Percentiles rank a stretch among this genome's conserved stretches.
phyloP scores from a whole-genome alignment of 2,797 vertebrate genomes.

The Tokudaia tokunoshimensis region DNA sequence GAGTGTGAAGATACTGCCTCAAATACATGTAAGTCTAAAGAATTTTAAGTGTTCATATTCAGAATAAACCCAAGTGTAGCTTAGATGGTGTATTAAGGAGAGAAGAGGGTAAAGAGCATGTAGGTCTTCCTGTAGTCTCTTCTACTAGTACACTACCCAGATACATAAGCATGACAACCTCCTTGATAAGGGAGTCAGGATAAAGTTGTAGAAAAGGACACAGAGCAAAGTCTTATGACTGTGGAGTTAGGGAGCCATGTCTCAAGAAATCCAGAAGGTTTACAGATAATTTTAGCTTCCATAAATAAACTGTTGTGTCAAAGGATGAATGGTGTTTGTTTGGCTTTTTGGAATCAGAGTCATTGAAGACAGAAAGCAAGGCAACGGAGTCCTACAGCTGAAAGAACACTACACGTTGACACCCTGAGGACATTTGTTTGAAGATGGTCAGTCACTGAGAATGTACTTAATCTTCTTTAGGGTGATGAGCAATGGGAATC shows the following conservation, averaged over 20 bases:
- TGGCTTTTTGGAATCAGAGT: not conserved
- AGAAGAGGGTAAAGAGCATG: not conserved
- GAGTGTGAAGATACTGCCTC: not conserved
- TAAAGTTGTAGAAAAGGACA: not conserved
- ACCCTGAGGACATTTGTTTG: not conserved
- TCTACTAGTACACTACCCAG: not conserved
- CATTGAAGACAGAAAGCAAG: not conserved
- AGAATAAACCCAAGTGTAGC: not conserved
- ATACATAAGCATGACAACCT: not conserved
- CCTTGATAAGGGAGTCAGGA: not conserved
- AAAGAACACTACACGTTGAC: not conserved
- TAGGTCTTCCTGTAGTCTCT: not conserved
- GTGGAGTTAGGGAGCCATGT: not conserved
- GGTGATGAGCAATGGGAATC: not conserved
- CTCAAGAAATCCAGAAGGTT: not conserved
- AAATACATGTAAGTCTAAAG: not conserved
- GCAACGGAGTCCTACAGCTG: fast-evolving
- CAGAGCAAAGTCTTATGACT: not conserved
- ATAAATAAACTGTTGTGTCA: slow-evolving; percentile 1
- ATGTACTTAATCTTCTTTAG: not conserved
- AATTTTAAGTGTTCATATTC: slow-evolving; percentile 13
- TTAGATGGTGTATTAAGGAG: not conserved
- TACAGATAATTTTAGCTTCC: slow-evolving; percentile 4
- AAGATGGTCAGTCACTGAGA: not conserved
- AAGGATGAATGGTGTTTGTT: not conserved